phyloP scores from a whole-genome alignment of 2,113 vertebrate genomes.

The Malurus cyaneus region DNA sequence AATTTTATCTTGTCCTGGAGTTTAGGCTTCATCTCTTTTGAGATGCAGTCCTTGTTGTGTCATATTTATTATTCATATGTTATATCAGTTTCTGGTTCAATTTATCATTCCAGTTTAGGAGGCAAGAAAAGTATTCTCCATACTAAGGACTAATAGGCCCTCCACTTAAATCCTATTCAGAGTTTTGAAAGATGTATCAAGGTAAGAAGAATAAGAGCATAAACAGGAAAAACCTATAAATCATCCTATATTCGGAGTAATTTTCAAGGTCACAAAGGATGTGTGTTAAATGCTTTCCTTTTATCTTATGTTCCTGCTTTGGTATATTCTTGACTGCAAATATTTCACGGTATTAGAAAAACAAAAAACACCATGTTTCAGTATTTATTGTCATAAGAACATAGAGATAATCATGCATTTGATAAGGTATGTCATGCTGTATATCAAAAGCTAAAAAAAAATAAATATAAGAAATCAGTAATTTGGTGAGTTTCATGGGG shows the following conservation, averaged over 20 bases:
- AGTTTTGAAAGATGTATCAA: background rate
- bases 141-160: background rate
- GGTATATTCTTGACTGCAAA: background rate
- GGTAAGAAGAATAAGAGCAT: background rate
- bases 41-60: background rate
- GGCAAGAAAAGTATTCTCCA: background rate
- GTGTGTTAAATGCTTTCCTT: background rate
- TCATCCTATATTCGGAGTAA: background rate
- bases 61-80: slow-evolving; percentile 21
- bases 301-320: background rate
- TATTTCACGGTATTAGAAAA: background rate
- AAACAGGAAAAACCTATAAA: background rate
- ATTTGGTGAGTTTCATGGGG: background rate
- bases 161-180: background rate
- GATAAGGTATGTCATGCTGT: background rate
- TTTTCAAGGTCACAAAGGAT: background rate
- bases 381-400: background rate
- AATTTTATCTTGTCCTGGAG: background rate
- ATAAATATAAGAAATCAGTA: background rate
- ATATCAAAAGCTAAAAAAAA: background rate
- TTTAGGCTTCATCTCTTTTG: background rate
- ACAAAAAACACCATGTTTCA: background rate
- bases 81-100: background rate
- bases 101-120: slow-evolving; percentile 17
- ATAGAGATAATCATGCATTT: background rate